Conservation (phyloP, 2,113 vertebrate genomes). For the Python bivittatus region DNA sequence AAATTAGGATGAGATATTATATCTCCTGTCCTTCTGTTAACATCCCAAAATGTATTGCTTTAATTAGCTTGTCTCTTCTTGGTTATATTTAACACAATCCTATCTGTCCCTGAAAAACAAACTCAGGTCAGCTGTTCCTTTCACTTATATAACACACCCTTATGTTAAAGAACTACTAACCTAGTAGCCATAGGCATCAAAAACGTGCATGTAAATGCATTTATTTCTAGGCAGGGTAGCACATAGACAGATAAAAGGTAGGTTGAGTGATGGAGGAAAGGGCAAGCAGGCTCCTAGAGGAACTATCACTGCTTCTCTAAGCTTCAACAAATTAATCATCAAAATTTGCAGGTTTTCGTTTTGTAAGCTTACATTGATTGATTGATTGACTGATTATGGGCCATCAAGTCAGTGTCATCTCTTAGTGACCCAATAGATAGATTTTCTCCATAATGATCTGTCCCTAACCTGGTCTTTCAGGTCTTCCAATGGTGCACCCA, state of each 20-base stretch:
- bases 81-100: background rate
- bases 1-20: background rate
- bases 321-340: background rate
- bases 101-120: background rate
- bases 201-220: background rate
- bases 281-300: too few relatives aligned
- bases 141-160: background rate
- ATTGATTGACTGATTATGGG: background rate
- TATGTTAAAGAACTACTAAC: background rate
- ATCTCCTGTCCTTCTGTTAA: background rate
- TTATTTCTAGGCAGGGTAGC: background rate
- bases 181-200: background rate
- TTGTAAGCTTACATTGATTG: background rate
- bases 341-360: background rate
- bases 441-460: background rate
- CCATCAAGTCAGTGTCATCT: background rate
- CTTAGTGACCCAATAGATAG: background rate
- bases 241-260: background rate
- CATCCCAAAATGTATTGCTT: background rate
- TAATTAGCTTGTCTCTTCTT: background rate
- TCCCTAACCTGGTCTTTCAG: background rate
- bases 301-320: background rate
- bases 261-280: background rate
- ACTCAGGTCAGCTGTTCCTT: background rate
- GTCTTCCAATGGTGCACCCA: background rate